These are phyloP conservation scores for Urocyon cinereoargenteus DNA, from an alignment of 2,797 vertebrate genomes.

Conservation along the genomic window DNA sequence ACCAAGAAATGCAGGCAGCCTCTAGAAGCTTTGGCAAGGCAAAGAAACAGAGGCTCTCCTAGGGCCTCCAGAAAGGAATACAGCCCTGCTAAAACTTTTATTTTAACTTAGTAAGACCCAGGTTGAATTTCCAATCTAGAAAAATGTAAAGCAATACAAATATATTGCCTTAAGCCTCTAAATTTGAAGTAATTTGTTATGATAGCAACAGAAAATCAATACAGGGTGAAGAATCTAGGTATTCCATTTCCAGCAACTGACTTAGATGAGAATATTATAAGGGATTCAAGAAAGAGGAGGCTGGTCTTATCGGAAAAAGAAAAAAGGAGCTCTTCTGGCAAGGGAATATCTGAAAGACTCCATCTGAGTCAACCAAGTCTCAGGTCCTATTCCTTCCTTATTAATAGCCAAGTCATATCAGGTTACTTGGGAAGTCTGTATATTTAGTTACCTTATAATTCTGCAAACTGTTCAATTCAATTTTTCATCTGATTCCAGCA, in stretches of 20 bases:
- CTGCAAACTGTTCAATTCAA: not conserved
- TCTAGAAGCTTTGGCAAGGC: not conserved
- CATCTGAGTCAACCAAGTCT: not conserved
- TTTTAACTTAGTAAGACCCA: not conserved
- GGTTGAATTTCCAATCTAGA: not conserved
- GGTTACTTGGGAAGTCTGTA: not conserved
- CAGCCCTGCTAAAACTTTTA: not conserved
- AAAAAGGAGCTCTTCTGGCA: not conserved
- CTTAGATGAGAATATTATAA: not conserved
- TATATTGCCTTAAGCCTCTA: not conserved
- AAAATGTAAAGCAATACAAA: not conserved
- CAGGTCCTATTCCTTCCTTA: not conserved
- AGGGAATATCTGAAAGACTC: not conserved
- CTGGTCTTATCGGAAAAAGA: not conserved
- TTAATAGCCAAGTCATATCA: not conserved
- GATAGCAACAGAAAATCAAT: not conserved
- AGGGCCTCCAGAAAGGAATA: not conserved
- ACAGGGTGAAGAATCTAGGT: not conserved
- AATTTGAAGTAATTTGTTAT: not conserved
- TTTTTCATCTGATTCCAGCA: not conserved
- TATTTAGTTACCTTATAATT: not conserved
- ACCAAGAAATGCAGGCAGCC: not conserved
- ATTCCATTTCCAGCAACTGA: not conserved
- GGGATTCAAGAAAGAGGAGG: not conserved
- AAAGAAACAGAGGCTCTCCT: not conserved